These are phyloP conservation scores for Anoura caudifer DNA, from an alignment of 2,113 vertebrate species.

Conservation along the genomic window DNA sequence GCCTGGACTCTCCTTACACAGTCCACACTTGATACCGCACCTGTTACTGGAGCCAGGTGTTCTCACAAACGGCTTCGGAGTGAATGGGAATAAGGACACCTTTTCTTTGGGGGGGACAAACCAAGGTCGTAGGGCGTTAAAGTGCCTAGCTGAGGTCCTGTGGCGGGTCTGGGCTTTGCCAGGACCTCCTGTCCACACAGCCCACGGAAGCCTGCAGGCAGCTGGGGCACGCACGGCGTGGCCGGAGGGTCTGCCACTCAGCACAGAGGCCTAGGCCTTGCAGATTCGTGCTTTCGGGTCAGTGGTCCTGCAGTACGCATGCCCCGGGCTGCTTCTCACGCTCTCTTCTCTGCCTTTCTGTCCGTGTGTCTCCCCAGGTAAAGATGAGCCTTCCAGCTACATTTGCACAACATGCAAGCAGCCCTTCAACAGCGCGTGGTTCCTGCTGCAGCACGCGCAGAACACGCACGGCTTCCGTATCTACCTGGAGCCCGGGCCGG, in stretches of 20 bases:
- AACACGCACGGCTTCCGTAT: conserved; percentile 98
- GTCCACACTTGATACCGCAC: no score
- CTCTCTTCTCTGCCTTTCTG: conserved; percentile 74
- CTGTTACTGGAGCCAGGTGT: fast-evolving
- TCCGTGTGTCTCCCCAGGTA: conserved; percentile 86
- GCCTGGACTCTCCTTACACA: neutral
- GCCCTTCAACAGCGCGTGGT: conserved; percentile 98
- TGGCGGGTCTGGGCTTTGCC: neutral
- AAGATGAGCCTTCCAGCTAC: conserved; percentile 98
- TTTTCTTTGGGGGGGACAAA: neutral
- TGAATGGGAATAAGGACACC: fast-evolving
- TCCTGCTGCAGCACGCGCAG: conserved; percentile 98
- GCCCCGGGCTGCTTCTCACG: conserved; percentile 66
- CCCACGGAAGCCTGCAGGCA: neutral
- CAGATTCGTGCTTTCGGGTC: neutral
- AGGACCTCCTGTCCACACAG: neutral
- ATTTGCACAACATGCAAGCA: conserved; percentile 99
- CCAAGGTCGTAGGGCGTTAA: neutral
- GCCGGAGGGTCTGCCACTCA: neutral
- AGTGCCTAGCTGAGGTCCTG: fast-evolving
- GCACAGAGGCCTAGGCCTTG: neutral
- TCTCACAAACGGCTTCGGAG: neutral
- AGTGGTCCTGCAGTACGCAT: conserved; percentile 46
- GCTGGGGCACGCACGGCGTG: neutral
- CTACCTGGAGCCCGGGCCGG: conserved; percentile 95